A percentile compares a stretch with the other conserved stretches of the same genome.
These are phyloP conservation scores for Gallirallus australis DNA, from an alignment of 2,797 vertebrate genomes.

Conservation along the genomic window DNA sequence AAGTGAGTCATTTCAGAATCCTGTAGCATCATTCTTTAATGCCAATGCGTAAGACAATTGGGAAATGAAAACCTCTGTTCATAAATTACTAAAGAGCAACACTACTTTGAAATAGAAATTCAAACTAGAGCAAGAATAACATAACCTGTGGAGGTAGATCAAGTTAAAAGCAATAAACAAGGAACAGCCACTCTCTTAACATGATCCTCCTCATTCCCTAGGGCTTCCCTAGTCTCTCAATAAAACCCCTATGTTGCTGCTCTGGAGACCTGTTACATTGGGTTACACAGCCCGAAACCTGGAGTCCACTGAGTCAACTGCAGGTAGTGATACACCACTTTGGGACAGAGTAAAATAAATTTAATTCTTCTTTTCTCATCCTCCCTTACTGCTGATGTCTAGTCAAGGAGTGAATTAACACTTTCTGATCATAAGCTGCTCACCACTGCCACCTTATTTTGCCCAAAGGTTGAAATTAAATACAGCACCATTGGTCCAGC, in stretches of 20 bases:
- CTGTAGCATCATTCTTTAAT: background rate
- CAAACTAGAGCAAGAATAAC: background rate
- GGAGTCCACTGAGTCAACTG: background rate
- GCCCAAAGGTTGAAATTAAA: background rate
- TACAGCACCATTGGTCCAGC: background rate
- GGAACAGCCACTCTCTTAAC: background rate
- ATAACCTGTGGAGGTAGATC: background rate
- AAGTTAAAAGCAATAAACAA: background rate
- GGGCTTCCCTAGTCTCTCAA: background rate
- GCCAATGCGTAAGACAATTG: background rate
- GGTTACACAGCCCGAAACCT: background rate
- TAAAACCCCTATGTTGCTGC: background rate
- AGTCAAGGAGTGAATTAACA: background rate
- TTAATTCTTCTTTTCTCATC: background rate
- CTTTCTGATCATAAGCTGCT: background rate
- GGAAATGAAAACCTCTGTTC: background rate
- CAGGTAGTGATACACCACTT: accelerated
- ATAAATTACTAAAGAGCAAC: background rate
- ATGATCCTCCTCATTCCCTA: background rate
- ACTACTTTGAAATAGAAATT: background rate
- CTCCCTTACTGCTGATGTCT: background rate
- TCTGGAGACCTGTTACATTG: background rate
- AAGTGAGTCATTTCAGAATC: background rate
- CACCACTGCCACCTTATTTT: background rate
- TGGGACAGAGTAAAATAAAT: background rate